A percentile compares a stretch with the other conserved stretches of the same genome.
These are phyloP conservation scores for Falco naumanni DNA, from an alignment of 2,797 vertebrate genomes.

Conservation along the genomic window DNA sequence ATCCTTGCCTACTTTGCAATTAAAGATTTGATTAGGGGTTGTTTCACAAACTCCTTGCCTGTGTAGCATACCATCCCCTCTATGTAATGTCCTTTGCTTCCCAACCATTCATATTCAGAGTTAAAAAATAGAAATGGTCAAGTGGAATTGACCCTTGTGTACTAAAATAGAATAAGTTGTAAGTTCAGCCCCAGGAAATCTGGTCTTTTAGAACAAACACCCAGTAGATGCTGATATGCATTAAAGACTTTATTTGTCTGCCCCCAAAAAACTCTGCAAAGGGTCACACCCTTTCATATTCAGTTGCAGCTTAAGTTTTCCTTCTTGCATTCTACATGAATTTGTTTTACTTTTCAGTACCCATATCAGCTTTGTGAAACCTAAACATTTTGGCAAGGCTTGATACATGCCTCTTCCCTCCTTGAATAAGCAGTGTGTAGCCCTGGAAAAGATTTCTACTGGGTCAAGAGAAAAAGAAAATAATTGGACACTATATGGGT, in stretches of 20 bases:
- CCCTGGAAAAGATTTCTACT: not conserved
- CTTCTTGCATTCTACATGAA: not conserved
- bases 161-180: constrained; percentile 49
- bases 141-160: constrained; percentile 41
- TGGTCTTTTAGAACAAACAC: constrained; percentile 25
- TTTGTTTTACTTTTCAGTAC: not conserved
- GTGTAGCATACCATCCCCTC: constrained; percentile 13
- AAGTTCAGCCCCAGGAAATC: constrained; percentile 50
- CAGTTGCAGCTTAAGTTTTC: not conserved
- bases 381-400: not conserved
- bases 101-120: constrained; percentile 27
- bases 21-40: not conserved
- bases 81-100: constrained; percentile 43
- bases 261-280: not conserved
- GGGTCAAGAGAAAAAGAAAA: not conserved
- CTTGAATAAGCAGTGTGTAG: not conserved
- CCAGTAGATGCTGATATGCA: not conserved
- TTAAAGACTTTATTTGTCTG: constrained; percentile 3
- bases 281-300: not conserved
- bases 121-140: constrained; percentile 49
- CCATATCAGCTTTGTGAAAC: not conserved
- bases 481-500: not conserved
- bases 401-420: not conserved
- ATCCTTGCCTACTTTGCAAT: not conserved
- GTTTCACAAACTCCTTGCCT: constrained; percentile 20